A percentile compares a stretch with the other conserved stretches of the same genome.
These are phyloP conservation scores for Cephus spinipes DNA, from an alignment of 2,888 invertebrate genomes.

Conservation along the genomic window DNA sequence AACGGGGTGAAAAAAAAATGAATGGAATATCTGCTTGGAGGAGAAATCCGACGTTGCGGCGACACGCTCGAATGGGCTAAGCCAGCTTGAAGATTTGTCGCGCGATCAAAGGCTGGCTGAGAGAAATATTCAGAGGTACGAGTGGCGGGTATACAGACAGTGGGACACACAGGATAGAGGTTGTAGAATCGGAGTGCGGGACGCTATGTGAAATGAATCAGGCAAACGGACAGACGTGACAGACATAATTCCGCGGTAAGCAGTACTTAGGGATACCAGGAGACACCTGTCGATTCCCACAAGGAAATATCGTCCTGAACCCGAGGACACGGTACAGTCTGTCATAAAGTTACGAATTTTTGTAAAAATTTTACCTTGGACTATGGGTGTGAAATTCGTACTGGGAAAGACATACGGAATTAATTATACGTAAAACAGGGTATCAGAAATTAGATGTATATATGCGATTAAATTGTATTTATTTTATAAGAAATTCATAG, in stretches of 20 bases:
- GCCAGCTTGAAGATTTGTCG: constrained; percentile 38
- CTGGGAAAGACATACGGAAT: background rate
- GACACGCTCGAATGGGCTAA: constrained; percentile 43
- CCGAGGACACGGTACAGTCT: background rate
- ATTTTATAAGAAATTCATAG: too few species aligned
- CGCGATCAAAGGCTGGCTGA: constrained; percentile 19
- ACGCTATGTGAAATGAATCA: constrained; percentile 54
- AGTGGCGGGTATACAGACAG: constrained; percentile 13
- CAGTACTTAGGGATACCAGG: constrained; percentile 49
- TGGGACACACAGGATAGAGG: constrained; percentile 4
- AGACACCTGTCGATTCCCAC: constrained; percentile 61
- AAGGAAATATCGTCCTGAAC: constrained; percentile 21
- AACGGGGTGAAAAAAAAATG: background rate
- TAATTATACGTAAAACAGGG: background rate
- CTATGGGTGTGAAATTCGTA: background rate
- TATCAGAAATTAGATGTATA: background rate
- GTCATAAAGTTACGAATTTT: background rate
- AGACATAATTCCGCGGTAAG: constrained; percentile 60
- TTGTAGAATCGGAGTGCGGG: constrained; percentile 34
- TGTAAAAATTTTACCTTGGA: background rate
- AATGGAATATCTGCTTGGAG: background rate
- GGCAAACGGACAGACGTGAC: constrained; percentile 59
- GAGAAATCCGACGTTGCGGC: background rate
- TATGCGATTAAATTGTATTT: background rate
- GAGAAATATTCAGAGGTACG: constrained; percentile 23